A percentile compares a stretch with the other conserved stretches of the same genome.
These are phyloP conservation scores for Teleiodes luculella DNA, from an alignment of 2,888 invertebrate genomes.

Conservation along the genomic window DNA sequence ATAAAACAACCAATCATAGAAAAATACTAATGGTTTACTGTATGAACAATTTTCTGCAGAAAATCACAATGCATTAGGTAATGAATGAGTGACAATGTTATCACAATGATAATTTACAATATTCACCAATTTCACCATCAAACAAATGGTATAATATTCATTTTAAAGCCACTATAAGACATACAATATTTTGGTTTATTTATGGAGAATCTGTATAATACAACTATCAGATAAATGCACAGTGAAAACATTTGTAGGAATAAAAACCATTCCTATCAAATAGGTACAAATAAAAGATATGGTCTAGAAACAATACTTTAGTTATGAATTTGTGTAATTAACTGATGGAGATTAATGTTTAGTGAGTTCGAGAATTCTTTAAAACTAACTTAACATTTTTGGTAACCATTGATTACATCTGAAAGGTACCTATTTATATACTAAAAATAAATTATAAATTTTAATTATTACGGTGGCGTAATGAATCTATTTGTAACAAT, in stretches of 20 bases:
- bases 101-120: neutral
- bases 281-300: too few species aligned
- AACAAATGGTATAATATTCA: neutral
- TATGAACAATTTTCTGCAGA: constrained; percentile 17
- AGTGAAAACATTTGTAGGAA: too few species aligned
- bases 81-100: constrained; percentile 1
- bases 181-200: neutral
- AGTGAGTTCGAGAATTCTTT: neutral
- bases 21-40: constrained; percentile 27
- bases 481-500: neutral
- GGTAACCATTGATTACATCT: constrained; percentile 13
- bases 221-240: too few species aligned
- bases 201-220: too few species aligned
- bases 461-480: neutral
- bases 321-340: too few species aligned
- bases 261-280: too few species aligned
- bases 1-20: constrained; percentile 25
- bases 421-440: constrained; percentile 8
- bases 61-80: constrained; percentile 6
- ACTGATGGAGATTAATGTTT: neutral
- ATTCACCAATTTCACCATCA: neutral
- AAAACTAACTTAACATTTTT: constrained; percentile 4
- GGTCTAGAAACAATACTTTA: too few species aligned
- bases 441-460: constrained; percentile 6
- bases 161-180: neutral